phyloP scores from a whole-genome alignment of 2,888 invertebrate species.

The Neuroscelio doddi region DNA sequence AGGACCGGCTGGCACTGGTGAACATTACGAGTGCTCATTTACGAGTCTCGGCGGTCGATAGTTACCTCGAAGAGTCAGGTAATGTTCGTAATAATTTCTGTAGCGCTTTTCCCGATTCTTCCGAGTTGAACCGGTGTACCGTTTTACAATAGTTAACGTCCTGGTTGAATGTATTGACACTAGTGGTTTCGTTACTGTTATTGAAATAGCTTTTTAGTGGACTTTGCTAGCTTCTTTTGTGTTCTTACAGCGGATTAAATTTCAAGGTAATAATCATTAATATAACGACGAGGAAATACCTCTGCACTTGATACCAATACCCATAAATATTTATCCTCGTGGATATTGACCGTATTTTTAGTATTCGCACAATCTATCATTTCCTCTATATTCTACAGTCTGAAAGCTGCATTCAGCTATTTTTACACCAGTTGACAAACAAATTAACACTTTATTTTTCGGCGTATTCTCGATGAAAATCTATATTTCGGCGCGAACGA shows the following conservation, averaged over 20 bases:
- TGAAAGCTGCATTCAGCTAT: too few relatives aligned
- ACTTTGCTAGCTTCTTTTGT: conserved; percentile 1
- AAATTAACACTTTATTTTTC: too few relatives aligned
- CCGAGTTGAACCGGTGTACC: conserved; percentile 8
- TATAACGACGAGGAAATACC: conserved; percentile 11
- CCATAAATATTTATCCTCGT: too few relatives aligned
- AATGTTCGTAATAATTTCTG: conserved; percentile 25
- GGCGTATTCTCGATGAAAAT: conserved; percentile 7
- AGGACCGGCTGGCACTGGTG: conserved; percentile 22
- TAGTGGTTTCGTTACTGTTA: conserved; percentile 31
- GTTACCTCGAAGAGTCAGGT: conserved; percentile 10
- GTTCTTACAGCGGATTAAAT: conserved; percentile 14
- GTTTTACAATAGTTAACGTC: conserved; percentile 14
- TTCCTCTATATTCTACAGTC: too few relatives aligned
- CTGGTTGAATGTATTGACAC: conserved; percentile 11
- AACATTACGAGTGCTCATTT: conserved; percentile 12
- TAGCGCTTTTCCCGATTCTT: conserved; percentile 4
- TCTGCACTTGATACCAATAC: too few relatives aligned
- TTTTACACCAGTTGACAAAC: too few relatives aligned
- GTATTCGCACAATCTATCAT: too few relatives aligned
- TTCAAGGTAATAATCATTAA: conserved; percentile 24
- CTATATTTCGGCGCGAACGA: conserved; percentile 25
- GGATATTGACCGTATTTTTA: too few relatives aligned
- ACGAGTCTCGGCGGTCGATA: conserved; percentile 7
- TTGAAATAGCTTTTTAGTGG: conserved; percentile 25